Percentiles rank a stretch among this genome's conserved stretches.
phyloP scores from a whole-genome alignment of 2,113 vertebrate species.

The human region DNA sequence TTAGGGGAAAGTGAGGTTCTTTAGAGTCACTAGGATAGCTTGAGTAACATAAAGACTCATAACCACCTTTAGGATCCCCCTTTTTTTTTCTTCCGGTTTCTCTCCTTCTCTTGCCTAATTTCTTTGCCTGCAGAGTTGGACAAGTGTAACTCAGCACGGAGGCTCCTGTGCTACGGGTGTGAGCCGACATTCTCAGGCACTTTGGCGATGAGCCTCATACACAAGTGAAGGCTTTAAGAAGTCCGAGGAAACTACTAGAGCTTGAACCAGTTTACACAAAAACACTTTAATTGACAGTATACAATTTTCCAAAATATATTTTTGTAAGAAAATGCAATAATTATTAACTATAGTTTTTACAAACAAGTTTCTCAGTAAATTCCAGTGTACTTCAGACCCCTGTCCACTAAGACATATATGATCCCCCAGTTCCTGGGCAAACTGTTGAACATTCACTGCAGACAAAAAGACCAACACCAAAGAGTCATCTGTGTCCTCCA shows the following conservation, averaged over 20 bases:
- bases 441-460: constrained; percentile 30
- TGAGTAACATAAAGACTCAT: not conserved
- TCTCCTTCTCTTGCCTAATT: not conserved
- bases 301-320: constrained; percentile 88
- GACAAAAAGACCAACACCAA: not conserved
- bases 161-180: fast-evolving
- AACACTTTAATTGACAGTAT: constrained; percentile 87
- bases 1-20: not conserved
- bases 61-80: no score
- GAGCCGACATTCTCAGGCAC: not conserved
- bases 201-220: not conserved
- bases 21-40: not conserved
- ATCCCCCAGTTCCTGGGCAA: constrained; percentile 67
- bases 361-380: constrained; percentile 85
- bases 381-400: constrained; percentile 91
- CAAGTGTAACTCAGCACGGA: not conserved
- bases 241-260: not conserved
- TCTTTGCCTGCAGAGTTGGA: not conserved
- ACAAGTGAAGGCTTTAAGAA: not conserved
- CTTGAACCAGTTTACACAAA: constrained; percentile 67
- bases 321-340: constrained; percentile 88
- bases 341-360: constrained; percentile 82
- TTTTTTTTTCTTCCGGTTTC: not conserved
- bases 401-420: constrained; percentile 80
- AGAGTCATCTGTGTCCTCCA: not conserved